Percentiles rank a stretch among this genome's conserved stretches.
Evolutionary conservation across 2,113 vertebrate genomes (phyloP).

Genomic region (Sinocyclocheilus rhinocerous): DNA sequence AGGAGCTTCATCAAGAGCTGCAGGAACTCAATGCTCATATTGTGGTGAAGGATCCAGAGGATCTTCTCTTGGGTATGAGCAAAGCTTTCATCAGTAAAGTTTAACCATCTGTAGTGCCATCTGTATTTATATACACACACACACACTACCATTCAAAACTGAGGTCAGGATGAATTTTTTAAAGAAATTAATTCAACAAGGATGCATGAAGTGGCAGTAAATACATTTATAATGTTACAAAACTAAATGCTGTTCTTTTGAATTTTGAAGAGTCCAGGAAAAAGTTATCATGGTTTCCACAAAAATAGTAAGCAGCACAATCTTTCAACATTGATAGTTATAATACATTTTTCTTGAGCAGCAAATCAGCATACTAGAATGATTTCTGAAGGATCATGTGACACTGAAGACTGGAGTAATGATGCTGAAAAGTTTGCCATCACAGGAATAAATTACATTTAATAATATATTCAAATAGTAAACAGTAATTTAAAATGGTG

Average conservation of each 20-base stretch:
- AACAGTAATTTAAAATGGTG: not conserved
- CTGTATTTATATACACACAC: not conserved
- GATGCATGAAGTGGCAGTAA: too few species aligned
- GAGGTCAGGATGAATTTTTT: not conserved
- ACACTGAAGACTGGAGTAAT: not conserved
- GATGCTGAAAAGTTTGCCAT: not conserved
- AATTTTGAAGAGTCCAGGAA: not conserved
- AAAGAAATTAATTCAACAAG: too few species aligned
- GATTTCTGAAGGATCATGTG: not conserved
- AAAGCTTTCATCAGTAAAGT: not conserved
- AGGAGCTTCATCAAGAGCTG: conserved; percentile 95
- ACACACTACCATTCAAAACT: not conserved
- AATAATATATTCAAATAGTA: not conserved
- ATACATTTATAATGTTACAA: too few species aligned
- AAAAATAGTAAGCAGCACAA: not conserved
- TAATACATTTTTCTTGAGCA: not conserved
- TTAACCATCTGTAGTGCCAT: not conserved
- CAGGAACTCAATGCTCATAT: conserved; percentile 98
- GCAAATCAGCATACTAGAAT: too few species aligned
- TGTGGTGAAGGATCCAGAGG: conserved; percentile 95
- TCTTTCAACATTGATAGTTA: not conserved
- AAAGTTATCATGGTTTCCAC: not conserved
- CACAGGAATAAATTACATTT: not conserved
- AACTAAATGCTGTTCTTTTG: not conserved
- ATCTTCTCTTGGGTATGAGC: conserved; percentile 85